Percentiles rank a stretch among this genome's conserved stretches.
phyloP scores from a whole-genome alignment of 2,888 invertebrate species.

The Drosophila maculinotata region DNA sequence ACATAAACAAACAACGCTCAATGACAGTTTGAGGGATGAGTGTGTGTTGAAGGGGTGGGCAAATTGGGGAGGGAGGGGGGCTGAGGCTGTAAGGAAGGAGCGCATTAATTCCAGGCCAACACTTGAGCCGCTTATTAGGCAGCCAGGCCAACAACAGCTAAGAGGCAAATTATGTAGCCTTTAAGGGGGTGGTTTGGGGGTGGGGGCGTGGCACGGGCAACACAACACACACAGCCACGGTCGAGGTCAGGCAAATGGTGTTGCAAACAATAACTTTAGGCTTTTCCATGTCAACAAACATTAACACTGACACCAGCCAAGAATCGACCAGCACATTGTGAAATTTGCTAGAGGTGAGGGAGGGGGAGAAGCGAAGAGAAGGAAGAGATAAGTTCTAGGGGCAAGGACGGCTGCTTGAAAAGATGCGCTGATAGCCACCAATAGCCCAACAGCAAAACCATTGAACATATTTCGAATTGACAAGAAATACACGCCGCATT shows the following conservation, averaged over 20 bases:
- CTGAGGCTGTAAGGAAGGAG: too few species aligned
- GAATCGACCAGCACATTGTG: slow-evolving; percentile 35
- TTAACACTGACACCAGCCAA: slow-evolving; percentile 51
- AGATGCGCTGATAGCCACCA: slow-evolving; percentile 24
- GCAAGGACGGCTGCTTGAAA: slow-evolving; percentile 9
- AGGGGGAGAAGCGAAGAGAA: too few species aligned
- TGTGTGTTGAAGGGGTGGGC: too few species aligned
- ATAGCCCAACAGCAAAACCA: slow-evolving; percentile 1
- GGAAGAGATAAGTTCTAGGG: slow-evolving; percentile 11
- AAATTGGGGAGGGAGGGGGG: too few species aligned
- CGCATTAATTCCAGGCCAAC: slow-evolving; percentile 75
- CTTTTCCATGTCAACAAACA: slow-evolving; percentile 76
- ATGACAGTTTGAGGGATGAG: slow-evolving; percentile 14
- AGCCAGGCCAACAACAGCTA: slow-evolving; percentile 13
- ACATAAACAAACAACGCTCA: slow-evolving; percentile 38
- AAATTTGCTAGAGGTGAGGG: slow-evolving; percentile 22
- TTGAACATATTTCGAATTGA: slow-evolving; percentile 12
- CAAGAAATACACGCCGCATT: neutral
- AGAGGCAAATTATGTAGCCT: slow-evolving; percentile 65
- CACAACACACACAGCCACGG: slow-evolving; percentile 18
- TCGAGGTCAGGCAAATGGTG: slow-evolving; percentile 52
- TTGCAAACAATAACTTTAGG: slow-evolving; percentile 73
- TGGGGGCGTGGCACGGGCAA: slow-evolving; percentile 32
- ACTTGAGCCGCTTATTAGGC: slow-evolving; percentile 77
- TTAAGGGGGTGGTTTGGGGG: slow-evolving; percentile 29